These are phyloP conservation scores for Eunapius fragilis DNA, from an alignment of 37 sponge, comb jelly and placozoan genomes.

Conservation along the genomic window DNA sequence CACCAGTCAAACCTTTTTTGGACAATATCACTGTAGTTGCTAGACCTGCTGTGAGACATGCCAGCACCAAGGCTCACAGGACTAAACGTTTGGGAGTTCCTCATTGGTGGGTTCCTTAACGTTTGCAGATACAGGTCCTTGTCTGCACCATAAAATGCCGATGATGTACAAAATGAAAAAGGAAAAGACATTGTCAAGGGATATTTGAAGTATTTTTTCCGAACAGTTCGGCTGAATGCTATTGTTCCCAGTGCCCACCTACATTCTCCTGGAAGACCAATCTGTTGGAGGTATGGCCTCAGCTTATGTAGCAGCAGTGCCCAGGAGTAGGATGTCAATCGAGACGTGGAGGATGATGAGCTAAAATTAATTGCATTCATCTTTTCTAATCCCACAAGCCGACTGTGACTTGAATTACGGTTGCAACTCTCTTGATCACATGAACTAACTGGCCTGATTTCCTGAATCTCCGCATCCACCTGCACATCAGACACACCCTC, in stretches of 20 bases:
- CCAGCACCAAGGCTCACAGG: neutral
- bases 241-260: slow-evolving; percentile 2
- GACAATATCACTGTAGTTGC: neutral
- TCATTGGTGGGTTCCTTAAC: neutral
- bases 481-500: neutral
- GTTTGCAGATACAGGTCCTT: neutral
- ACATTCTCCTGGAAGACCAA: slow-evolving; percentile 5
- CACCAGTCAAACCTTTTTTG: slow-evolving; percentile 43
- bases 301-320: slow-evolving; percentile 16
- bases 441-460: neutral
- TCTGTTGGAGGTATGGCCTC: neutral
- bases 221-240: slow-evolving; percentile 7
- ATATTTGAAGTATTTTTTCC: slow-evolving; percentile 30
- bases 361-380: neutral
- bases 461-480: neutral
- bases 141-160: slow-evolving; percentile 46
- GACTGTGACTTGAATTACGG: neutral
- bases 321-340: neutral
- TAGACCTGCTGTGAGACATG: neutral
- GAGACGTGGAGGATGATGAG: neutral
- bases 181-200: slow-evolving; percentile 45
- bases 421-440: neutral
- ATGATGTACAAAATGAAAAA: slow-evolving; percentile 38
- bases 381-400: neutral
- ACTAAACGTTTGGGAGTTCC: neutral